Conservation (phyloP, 2,888 invertebrate genomes). For the Arenicola marina region DNA sequence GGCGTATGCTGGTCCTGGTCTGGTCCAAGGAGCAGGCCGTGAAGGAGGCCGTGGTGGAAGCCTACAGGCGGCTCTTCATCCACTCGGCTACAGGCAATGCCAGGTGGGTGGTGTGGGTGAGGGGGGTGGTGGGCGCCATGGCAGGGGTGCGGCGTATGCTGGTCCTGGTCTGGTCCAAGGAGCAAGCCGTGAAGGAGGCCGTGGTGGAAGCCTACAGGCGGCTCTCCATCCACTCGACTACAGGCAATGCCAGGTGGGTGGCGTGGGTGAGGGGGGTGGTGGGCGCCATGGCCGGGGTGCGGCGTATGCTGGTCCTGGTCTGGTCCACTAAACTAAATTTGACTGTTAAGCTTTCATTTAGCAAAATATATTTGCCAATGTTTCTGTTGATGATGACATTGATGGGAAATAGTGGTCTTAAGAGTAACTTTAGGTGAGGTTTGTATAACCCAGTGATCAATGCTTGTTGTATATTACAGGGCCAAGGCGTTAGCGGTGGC, state of each 20-base stretch:
- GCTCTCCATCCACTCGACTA: slow-evolving; percentile 66
- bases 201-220: slow-evolving; percentile 78
- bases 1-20: slow-evolving; percentile 77
- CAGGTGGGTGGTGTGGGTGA: neutral
- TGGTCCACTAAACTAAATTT: too few species aligned
- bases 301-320: too few species aligned
- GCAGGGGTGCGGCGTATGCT: slow-evolving; percentile 78
- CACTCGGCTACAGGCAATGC: slow-evolving; percentile 35
- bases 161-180: slow-evolving; percentile 79
- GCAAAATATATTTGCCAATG: neutral
- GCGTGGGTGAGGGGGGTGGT: too few species aligned
- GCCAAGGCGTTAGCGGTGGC: slow-evolving; percentile 66
- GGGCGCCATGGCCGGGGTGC: too few species aligned
- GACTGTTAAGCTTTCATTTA: too few species aligned
- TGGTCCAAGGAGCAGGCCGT: slow-evolving; percentile 78
- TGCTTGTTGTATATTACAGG: too few species aligned
- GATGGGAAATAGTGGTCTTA: neutral
- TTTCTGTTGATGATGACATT: neutral
- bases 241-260: slow-evolving; percentile 14
- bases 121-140: too few species aligned
- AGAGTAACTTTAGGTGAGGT: too few species aligned
- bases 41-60: slow-evolving; percentile 74
- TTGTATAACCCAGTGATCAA: too few species aligned
- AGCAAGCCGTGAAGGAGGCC: slow-evolving; percentile 72
- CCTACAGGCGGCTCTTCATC: slow-evolving; percentile 75